Percentiles rank a stretch among this genome's conserved stretches.
These are phyloP conservation scores for Leucoraja ocellata DNA, from an alignment of 2,797 vertebrate species.

Conservation along the genomic window DNA sequence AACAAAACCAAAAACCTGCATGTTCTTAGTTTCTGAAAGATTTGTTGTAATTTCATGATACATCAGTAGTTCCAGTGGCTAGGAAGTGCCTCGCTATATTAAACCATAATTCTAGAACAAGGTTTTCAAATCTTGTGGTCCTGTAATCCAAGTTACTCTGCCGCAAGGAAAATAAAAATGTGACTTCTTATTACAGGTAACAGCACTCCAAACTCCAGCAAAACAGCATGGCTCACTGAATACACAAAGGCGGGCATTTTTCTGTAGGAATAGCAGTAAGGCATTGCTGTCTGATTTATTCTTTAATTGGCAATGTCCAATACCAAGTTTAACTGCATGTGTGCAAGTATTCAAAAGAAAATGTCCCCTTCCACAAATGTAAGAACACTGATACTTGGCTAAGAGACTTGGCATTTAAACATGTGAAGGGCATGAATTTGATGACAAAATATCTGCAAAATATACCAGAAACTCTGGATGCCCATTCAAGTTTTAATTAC, in stretches of 20 bases:
- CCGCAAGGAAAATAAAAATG: not conserved
- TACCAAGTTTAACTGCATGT: not conserved
- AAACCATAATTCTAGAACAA: not conserved
- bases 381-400: not conserved
- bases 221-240: not conserved
- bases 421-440: not conserved
- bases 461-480: not conserved
- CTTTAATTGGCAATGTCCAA: not conserved
- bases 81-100: not conserved
- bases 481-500: conserved; percentile 1
- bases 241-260: not conserved
- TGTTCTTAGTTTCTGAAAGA: not conserved
- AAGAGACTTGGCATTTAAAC: not conserved
- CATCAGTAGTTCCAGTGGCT: not conserved
- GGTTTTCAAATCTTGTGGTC: not conserved
- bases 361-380: not conserved
- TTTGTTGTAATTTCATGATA: not conserved
- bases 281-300: not conserved
- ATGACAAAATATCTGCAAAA: too few relatives aligned
- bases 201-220: not conserved
- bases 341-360: not conserved
- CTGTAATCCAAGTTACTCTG: not conserved
- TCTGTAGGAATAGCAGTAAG: not conserved
- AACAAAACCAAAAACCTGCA: not conserved
- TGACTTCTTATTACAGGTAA: not conserved